Evolutionary conservation across 2,113 vertebrate species (phyloP).

Genomic region (Phocoena phocoena): DNA sequence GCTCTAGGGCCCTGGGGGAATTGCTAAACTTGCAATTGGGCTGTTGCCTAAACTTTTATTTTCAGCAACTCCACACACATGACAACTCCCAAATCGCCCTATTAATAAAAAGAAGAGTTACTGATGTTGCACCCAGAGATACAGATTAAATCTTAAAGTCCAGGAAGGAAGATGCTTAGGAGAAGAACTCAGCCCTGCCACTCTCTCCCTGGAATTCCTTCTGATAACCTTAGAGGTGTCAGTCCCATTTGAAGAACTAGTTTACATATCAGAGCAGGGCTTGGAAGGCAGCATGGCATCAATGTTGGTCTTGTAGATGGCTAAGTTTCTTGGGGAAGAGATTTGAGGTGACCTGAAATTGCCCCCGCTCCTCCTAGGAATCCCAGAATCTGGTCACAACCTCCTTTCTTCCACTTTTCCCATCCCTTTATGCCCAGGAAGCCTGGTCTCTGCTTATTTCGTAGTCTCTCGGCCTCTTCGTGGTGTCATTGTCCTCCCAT

Average conservation of each 20-base stretch:
- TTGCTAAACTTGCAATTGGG: slow-evolving; percentile 12
- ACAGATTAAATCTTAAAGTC: not conserved
- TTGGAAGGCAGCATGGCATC: not conserved
- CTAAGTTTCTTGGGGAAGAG: not conserved
- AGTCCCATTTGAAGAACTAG: not conserved
- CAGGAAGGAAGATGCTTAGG: not conserved
- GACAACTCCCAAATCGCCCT: not conserved
- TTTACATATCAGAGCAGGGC: not conserved
- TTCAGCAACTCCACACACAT: not conserved
- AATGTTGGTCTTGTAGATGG: not conserved
- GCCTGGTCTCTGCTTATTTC: not conserved
- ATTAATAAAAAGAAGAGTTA: slow-evolving; percentile 11
- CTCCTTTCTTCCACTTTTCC: not conserved
- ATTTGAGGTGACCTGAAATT: slow-evolving; percentile 12
- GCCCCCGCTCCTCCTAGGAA: not conserved
- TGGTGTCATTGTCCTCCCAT: not conserved
- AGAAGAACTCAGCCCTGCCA: not conserved
- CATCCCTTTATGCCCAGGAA: not conserved
- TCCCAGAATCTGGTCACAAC: not conserved
- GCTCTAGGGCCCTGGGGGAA: not conserved
- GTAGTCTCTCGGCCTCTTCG: not conserved
- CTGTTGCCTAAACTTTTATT: slow-evolving; percentile 56
- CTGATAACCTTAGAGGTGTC: not conserved
- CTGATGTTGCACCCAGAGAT: not conserved
- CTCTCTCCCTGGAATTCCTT: not conserved